Evolutionary conservation across 2,888 invertebrate genomes (phyloP), one percentile per base, ranked within the genome.

Genomic region (Plagodis dolabraria): DNA sequence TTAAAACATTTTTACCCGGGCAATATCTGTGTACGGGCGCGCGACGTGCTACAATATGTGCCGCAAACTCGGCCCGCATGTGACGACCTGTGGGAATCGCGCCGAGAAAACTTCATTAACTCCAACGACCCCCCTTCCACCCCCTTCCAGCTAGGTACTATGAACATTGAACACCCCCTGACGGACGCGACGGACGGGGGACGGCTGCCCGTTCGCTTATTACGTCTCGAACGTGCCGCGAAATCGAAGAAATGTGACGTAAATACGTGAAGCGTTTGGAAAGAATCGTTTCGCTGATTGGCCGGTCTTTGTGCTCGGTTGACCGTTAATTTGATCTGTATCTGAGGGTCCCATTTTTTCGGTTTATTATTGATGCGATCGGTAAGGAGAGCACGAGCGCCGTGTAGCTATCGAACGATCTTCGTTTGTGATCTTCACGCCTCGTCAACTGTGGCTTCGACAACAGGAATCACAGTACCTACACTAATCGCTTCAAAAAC

Each of bases 81-180:
- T 92, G 91, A 90, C 91, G 92, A 92, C 93, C 93, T 87, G 92
- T 88, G 93, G 93, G 93, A 93, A 88, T 92, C 92, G 91, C 84
- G 84, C 83, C 82, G 89, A 89, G 92, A 90, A 93, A 93, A 93
- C 93, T 93, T 93, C 93, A 93, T 93, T 93, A 93, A 92, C 91
- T 89, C 87, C 83, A 80, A 82, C 87, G 83, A 83, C 83, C 82
- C 80, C 82, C 82, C 71, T 67, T 43, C 43, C 7, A 43, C 74
- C 73, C 67, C 71, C 74, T 72, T 69, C 63, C 68, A 60, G 68
- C 60, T 59, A 61, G 62, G 65, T 75, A 72, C 36, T 36, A 22
- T 22, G 22, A 22, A 36, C 40, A 40, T 10, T 40, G 22, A 22
- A 40, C 64, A 71, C 52, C 52, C 52, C 72, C 70, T 80, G 84